Evolutionary conservation across 2,797 vertebrate species (phyloP), one percentile per base, ranked within the genome.

Genomic region (Amblyopsis hoosieri): DNA sequence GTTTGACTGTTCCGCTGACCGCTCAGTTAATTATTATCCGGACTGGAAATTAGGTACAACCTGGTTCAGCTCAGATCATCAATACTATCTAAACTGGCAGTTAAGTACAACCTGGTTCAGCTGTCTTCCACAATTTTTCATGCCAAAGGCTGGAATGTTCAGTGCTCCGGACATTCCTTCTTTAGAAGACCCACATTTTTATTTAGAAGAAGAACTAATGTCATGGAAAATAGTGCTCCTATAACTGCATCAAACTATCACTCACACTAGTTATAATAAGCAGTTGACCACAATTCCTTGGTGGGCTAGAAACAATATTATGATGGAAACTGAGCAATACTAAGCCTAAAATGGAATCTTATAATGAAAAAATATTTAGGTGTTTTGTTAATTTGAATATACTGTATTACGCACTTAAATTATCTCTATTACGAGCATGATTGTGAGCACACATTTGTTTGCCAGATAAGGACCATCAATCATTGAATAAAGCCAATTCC

Each of bases 231-330:
- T 73, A 54, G 60, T 67, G 61, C 79, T 67, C 52, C 50, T 56
- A 59, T 69, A 72, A 62, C 57, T 81, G 67, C 66, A 75, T 84
- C 72, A 80, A 80, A 86, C 77, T 68, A 76, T 85, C 78, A 79
- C 57, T 80, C 64, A 61, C 47, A 66, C 60, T 55, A 54, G 45
- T 59, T 29, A 59, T 29, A 8, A 17, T 37, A 45, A 61, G 33
- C 4, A 37, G 47, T 50, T 9, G 56, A 82, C 75, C 81, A 63
- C 74, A 77, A 62, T 67, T 61, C 74, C 71, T 67, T 31, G 64
- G 54, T 58, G 68, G 42, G 17, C 65, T 79, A 76, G 58, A 76
- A 74, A 75, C 62, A 85, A 79, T 74, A 85, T 85, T 81, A 70
- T 75, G 70, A 78, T 79, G 74, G 76, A 85, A 82, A 80, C 56